Base-by-base conservation (phyloP, 2,888 invertebrate species). In the Andrena dorsata region DNA sequence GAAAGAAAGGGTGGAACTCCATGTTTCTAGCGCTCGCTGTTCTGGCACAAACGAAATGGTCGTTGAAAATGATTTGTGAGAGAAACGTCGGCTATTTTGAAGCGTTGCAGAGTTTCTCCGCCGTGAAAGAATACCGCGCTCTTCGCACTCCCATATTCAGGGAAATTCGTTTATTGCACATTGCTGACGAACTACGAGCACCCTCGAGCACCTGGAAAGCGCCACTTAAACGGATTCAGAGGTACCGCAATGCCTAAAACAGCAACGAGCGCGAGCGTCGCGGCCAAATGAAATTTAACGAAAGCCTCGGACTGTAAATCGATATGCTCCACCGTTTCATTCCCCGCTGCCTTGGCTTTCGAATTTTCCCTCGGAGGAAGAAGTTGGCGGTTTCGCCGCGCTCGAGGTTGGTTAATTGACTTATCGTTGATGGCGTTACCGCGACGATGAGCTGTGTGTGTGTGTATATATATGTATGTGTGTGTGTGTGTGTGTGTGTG, bases 371-470 rank as follows among this genome's bases (percentile, higher is more conserved):
- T 65, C 7, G 28, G 47, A 51, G n/a, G 66, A 68, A 64, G 61
- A 66, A 60, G 20, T 68, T 53, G 53, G 69, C 35, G 74, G 68
- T 71, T 60, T 71, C 65, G 49, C 8, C 28, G 68, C 32, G 70
- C 69, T 69, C 70, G 69, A 72, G 61, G 58, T 68, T 64, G 20
- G 47, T 51, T 77, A 83, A 82, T 82, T 66, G 76, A 74, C 69
- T 83, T 81, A 83, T 65, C 76, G 72, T 69, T 58, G 60, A 26
- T 63, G 58, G 64, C 47, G 35, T 70, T 80, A 64, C 51, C 23
- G 35, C n/a, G 41, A 6, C 26, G 8, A 10, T 0, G 2, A 10
- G 2, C 4, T 6, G 20, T 16, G 30, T 41, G 26, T 16, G 26
- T 6, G 26, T 7, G 41, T n/a, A n/a, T n/a, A n/a, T n/a, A n/a